phyloP scores from a whole-genome alignment of 1,140 invertebrate genomes.

The Alviniconcha marisindica region DNA sequence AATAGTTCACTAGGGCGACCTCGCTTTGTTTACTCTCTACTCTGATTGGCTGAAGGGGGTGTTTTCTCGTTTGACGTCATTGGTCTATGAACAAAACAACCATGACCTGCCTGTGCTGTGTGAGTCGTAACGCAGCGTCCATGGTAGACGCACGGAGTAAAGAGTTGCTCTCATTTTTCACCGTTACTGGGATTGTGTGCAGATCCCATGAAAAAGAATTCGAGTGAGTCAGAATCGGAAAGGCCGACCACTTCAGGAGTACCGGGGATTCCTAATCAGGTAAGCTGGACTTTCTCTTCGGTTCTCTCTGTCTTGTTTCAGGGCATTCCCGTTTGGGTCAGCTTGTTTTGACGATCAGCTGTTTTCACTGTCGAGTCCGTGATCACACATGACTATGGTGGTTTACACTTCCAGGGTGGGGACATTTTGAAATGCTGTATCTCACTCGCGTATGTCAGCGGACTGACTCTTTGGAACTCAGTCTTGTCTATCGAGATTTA shows the following conservation, averaged over 20 bases:
- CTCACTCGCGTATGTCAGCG: too few relatives aligned
- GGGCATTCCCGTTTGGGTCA: background rate
- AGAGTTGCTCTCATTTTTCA: background rate
- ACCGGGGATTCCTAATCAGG: slow-evolving; percentile 25
- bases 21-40: background rate
- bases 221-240: slow-evolving; percentile 30
- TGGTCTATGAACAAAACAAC: background rate
- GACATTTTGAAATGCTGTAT: too few relatives aligned
- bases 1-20: background rate
- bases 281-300: background rate
- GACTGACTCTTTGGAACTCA: too few relatives aligned
- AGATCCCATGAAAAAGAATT: slow-evolving; percentile 34
- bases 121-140: background rate
- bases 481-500: too few relatives aligned
- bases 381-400: background rate
- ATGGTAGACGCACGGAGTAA: background rate
- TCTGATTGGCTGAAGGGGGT: background rate
- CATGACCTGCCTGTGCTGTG: background rate
- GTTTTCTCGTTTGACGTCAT: slow-evolving; percentile 13
- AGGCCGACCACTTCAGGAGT: slow-evolving; percentile 27
- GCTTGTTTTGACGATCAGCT: background rate
- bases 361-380: background rate
- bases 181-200: background rate
- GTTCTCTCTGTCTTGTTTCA: background rate
- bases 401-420: too few relatives aligned